A percentile compares a stretch with the other conserved stretches of the same genome.
Conservation (phyloP, 2,113 vertebrate genomes). For the Turnix velox region DNA sequence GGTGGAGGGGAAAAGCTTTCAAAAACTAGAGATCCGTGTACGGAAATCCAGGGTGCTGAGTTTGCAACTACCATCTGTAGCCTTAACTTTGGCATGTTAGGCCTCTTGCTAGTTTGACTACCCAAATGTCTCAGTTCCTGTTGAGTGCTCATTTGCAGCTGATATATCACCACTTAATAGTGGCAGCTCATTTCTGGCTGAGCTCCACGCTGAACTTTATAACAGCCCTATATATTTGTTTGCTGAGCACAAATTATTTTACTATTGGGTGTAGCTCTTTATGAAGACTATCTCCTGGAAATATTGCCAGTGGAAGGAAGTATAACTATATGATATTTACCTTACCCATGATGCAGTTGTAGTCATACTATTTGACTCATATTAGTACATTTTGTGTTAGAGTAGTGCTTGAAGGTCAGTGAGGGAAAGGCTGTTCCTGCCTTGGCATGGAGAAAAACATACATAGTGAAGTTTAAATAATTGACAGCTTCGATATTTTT, state of each 20-base stretch:
- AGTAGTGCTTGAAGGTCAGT: background rate
- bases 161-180: background rate
- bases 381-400: background rate
- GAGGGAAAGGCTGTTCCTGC: background rate
- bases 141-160: background rate
- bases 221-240: slow-evolving; percentile 16
- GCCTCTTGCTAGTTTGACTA: background rate
- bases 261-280: slow-evolving; percentile 34
- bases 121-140: background rate
- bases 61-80: background rate
- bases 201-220: background rate
- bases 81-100: background rate
- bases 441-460: background rate
- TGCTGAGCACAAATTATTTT: slow-evolving; percentile 30
- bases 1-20: background rate
- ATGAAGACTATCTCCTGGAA: slow-evolving; percentile 13
- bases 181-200: background rate
- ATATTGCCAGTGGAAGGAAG: background rate
- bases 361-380: background rate
- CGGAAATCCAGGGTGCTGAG: background rate
- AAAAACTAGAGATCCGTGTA: background rate
- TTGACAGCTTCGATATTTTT: background rate
- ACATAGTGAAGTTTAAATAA: background rate
- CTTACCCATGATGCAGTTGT: background rate
- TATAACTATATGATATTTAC: slow-evolving; percentile 13